Conservation (phyloP, 2,888 invertebrate genomes). For the Cataglyphis livida region DNA sequence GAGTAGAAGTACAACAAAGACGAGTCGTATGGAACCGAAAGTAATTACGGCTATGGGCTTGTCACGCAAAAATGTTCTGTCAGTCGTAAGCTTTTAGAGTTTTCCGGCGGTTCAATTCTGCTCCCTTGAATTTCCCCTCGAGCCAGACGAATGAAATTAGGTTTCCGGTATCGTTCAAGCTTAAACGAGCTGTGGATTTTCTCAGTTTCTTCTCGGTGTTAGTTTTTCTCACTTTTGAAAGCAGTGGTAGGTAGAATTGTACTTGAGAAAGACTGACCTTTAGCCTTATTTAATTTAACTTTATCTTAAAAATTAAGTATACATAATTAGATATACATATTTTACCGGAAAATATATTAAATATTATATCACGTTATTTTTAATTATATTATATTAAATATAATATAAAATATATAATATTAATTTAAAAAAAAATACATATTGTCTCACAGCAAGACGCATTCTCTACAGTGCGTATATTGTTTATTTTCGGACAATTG, state of each 20-base stretch:
- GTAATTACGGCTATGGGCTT: constrained; percentile 54
- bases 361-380: no score
- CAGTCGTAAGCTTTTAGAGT: constrained; percentile 45
- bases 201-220: constrained; percentile 29
- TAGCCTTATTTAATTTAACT: neutral
- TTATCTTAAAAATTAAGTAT: neutral
- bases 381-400: no score
- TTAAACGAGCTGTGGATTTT: constrained; percentile 49
- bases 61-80: constrained; percentile 57
- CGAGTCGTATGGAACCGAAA: constrained; percentile 39
- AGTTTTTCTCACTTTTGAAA: constrained; percentile 20
- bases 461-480: neutral
- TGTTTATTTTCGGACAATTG: neutral
- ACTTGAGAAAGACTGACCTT: constrained; percentile 10
- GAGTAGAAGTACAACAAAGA: neutral
- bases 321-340: neutral
- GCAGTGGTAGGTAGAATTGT: constrained; percentile 1
- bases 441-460: neutral
- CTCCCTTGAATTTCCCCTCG: constrained; percentile 52
- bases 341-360: neutral
- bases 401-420: neutral
- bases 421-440: neutral
- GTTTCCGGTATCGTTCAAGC: constrained; percentile 49
- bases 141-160: constrained; percentile 58
- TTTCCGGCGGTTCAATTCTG: constrained; percentile 47